Percentiles rank a stretch among this genome's conserved stretches.
Conservation (phyloP, 2,797 vertebrate species). For the Monodelphis domestica region DNA sequence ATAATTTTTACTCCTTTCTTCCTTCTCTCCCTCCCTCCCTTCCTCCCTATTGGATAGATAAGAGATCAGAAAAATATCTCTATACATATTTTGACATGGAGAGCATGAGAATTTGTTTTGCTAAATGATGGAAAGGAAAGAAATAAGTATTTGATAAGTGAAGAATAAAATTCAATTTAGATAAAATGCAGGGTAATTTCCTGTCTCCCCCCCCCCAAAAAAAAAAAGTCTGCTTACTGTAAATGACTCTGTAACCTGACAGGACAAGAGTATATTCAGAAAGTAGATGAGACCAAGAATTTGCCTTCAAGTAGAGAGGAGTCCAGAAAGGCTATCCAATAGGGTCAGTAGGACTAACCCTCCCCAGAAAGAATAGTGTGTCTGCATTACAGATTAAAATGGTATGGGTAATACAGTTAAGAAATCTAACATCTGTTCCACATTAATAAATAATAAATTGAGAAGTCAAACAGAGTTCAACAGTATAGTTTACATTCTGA, state of each 20-base stretch:
- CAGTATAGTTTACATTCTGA: background rate
- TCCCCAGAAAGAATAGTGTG: background rate
- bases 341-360: background rate
- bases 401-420: slow-evolving; percentile 65
- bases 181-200: background rate
- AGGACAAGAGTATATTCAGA: background rate
- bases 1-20: background rate
- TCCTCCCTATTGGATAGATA: too few species aligned
- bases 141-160: background rate
- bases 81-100: background rate
- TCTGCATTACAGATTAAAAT: slow-evolving; percentile 9
- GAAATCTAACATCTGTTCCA: slow-evolving; percentile 72
- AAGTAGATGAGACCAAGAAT: background rate
- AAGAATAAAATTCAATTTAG: background rate
- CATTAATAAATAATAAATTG: slow-evolving; percentile 46
- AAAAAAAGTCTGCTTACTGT: background rate
- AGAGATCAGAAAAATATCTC: background rate
- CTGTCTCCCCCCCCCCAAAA: too few species aligned
- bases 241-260: background rate
- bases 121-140: background rate
- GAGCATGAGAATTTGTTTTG: background rate
- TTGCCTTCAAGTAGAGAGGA: background rate
- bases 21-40: too few species aligned
- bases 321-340: background rate
- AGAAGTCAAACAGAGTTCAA: background rate